Evolutionary conservation across 2,888 invertebrate species (phyloP).

Genomic region (Sminthurides aquaticus): DNA sequence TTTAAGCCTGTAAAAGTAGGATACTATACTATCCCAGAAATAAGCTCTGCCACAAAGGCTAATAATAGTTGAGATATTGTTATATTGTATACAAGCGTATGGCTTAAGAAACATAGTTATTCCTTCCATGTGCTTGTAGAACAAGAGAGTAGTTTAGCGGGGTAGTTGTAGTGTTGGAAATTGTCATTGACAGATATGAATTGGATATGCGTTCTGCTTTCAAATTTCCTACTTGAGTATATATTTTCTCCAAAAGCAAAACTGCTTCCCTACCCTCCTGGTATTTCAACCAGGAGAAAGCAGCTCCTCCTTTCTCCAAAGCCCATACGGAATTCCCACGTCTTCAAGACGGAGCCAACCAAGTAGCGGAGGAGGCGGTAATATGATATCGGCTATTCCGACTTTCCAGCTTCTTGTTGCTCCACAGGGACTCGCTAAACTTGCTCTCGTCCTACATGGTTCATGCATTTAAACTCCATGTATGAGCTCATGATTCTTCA

Average conservation of each 20-base stretch:
- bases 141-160: too few species aligned
- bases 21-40: too few species aligned
- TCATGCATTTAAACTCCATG: slow-evolving; percentile 7
- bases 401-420: background rate
- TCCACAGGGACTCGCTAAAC: slow-evolving; percentile 3
- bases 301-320: too few species aligned
- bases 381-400: background rate
- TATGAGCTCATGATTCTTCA: slow-evolving; percentile 6
- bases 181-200: slow-evolving; percentile 21
- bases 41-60: too few species aligned
- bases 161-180: too few species aligned
- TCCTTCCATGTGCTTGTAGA: too few species aligned
- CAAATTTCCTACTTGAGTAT: slow-evolving; percentile 19
- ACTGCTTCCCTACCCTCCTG: background rate
- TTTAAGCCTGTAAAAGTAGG: too few species aligned
- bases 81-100: too few species aligned
- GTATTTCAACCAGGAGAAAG: too few species aligned
- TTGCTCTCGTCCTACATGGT: slow-evolving; percentile 1
- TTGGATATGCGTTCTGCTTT: slow-evolving; percentile 15
- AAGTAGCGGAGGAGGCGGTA: too few species aligned
- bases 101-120: too few species aligned
- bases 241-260: background rate
- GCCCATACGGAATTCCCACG: background rate
- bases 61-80: too few species aligned
- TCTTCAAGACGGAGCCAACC: background rate